Conservation (phyloP, 2,888 invertebrate species). For the Stenodema calcarata region DNA sequence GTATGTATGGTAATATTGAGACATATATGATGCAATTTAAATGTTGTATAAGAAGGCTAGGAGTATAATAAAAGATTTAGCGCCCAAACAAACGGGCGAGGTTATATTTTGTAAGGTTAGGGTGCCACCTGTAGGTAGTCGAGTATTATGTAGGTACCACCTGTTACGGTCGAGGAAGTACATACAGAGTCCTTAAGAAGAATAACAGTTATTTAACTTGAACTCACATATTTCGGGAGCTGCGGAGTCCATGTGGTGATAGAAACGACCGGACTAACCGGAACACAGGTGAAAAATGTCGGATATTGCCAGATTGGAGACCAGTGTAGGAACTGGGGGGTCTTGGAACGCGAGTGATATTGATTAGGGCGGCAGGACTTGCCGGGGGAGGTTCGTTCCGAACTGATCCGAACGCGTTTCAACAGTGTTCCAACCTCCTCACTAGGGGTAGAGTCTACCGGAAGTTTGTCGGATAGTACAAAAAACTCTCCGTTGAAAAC, state of each 20-base stretch:
- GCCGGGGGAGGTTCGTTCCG: background rate
- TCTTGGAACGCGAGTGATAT: background rate
- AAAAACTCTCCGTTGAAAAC: no score
- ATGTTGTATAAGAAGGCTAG: no score
- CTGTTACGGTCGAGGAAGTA: background rate
- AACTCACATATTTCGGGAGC: background rate
- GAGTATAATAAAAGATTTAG: background rate
- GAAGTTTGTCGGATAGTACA: no score
- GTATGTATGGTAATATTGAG: background rate
- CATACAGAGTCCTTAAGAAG: background rate
- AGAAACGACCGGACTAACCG: background rate
- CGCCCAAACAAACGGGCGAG: background rate
- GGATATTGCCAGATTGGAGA: background rate
- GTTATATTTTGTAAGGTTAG: background rate
- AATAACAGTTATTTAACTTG: no score
- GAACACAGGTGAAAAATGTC: background rate
- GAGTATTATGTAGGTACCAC: background rate
- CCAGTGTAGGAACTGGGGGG: background rate
- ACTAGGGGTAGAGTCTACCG: no score
- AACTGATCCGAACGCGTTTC: background rate
- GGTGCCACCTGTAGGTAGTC: background rate
- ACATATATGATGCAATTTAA: background rate
- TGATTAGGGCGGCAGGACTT: background rate
- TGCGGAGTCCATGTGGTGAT: background rate
- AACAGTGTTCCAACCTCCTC: background rate